Base-by-base conservation (phyloP, 2,113 vertebrate genomes). In the Empidonax alnorum region DNA sequence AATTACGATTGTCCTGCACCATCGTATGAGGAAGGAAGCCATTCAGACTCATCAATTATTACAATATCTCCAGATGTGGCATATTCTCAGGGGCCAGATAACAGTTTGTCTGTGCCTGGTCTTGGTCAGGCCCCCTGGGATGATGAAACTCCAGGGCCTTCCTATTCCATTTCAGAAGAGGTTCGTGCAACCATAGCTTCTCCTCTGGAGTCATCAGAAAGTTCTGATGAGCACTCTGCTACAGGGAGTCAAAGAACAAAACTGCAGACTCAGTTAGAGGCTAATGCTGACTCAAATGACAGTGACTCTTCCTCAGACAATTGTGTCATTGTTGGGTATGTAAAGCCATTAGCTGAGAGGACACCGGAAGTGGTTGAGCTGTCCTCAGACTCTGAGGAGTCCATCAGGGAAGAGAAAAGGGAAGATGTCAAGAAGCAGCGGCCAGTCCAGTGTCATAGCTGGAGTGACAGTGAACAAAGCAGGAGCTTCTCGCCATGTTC, bases 281-380 rank as follows among this genome's bases (percentile, higher is more conserved):
- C 93, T 79, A 97, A 89, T 85, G 91, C 92, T 11, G 95, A 97
- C 14, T 33, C 94, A 30, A 97, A 98, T 1, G 93, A 98, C 19
- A 93, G 82, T 65, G 93, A 93, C 53, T 96, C 96, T 59, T 97
- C 98, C 37, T 97, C 97, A 4, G 98, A 98, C 44, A 99, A 98
- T 84, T 99, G 99, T 96, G 95, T 99, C 71, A 99, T 99, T 27
- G 96, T 99, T 35, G 98, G 99, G 15, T 99, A 98, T 83, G 98
- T 99, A 56, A 99, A 99, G 78, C 98, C 99, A 1, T 96, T 98
- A 67, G 96, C 97, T 42, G 99, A 99, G 72, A 98, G 99, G 85
- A 99, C 99, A 8, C 99, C 99, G 49, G 99, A 99, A 97, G 97
- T 99, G 76, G 98, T 99, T 74, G 98, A 99, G 84, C 97, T 99